These are phyloP conservation scores for Oegoconia quadripuncta DNA, from an alignment of 2,888 invertebrate genomes.

Conservation along the genomic window DNA sequence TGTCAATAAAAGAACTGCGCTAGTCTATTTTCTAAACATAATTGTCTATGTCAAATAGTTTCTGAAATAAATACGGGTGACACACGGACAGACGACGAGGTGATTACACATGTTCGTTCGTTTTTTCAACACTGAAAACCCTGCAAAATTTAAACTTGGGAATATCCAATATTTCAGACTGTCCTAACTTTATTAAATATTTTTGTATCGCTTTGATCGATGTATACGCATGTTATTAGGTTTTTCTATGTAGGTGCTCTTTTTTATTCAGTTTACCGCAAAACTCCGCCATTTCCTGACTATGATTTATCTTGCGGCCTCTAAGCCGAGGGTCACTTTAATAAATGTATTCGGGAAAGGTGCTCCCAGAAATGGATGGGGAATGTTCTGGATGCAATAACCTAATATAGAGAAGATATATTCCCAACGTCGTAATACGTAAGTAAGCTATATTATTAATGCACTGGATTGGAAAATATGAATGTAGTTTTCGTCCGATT, in stretches of 20 bases:
- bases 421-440: constrained; percentile 16
- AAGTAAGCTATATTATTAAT: constrained; percentile 7
- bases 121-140: too few species aligned
- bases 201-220: too few species aligned
- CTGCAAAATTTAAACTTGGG: too few species aligned
- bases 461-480: background rate
- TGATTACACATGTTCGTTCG: too few species aligned
- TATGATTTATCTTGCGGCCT: constrained; percentile 74
- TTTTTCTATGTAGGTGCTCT: constrained; percentile 41
- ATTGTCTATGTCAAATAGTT: too few species aligned
- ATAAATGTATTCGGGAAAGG: constrained; percentile 75
- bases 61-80: too few species aligned
- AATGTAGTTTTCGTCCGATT: background rate
- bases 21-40: too few species aligned
- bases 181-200: too few species aligned
- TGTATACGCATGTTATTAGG: background rate
- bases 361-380: constrained; percentile 62
- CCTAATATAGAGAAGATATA: constrained; percentile 55
- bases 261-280: constrained; percentile 62
- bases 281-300: constrained; percentile 65
- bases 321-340: constrained; percentile 74
- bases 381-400: constrained; percentile 64
- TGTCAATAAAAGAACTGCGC: too few species aligned
- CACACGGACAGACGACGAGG: too few species aligned
- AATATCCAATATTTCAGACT: too few species aligned